Evolutionary conservation across 2,113 vertebrate genomes (phyloP).

Genomic region (Polyodon spathula): DNA sequence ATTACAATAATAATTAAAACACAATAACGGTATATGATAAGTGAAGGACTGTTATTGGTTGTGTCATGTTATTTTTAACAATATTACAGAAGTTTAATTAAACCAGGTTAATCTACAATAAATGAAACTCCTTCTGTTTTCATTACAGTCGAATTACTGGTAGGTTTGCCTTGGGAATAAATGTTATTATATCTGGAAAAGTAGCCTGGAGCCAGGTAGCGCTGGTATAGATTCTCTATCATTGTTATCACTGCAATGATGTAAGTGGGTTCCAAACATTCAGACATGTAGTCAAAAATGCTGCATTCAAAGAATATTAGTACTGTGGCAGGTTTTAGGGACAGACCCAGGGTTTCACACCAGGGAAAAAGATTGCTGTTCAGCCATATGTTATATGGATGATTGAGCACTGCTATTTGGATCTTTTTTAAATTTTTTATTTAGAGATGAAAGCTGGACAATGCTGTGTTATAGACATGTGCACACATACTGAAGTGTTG

Average conservation of each 20-base stretch:
- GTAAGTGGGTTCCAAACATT: neutral
- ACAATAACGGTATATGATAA: neutral
- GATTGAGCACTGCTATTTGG: too few species aligned
- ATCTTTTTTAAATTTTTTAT: too few species aligned
- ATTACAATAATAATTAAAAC: neutral
- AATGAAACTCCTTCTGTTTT: conserved; percentile 2
- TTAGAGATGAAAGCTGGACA: too few species aligned
- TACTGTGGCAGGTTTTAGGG: too few species aligned
- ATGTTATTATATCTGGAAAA: conserved; percentile 10
- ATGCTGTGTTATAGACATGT: too few species aligned
- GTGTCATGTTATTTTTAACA: neutral
- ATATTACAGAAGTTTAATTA: conserved; percentile 1
- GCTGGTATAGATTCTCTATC: neutral
- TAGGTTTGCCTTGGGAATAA: neutral
- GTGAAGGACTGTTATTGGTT: conserved; percentile 1
- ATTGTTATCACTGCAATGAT: neutral
- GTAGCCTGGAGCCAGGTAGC: neutral
- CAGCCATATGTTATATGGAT: too few species aligned
- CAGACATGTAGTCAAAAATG: neutral
- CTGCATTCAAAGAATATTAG: too few species aligned
- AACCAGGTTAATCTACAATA: neutral
- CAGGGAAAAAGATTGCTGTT: too few species aligned
- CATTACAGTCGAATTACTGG: neutral
- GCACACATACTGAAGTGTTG: too few species aligned
- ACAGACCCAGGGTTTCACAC: too few species aligned